These are phyloP conservation scores for Podocnemis expansa DNA, from an alignment of 2,113 vertebrate species.

Conservation along the genomic window DNA sequence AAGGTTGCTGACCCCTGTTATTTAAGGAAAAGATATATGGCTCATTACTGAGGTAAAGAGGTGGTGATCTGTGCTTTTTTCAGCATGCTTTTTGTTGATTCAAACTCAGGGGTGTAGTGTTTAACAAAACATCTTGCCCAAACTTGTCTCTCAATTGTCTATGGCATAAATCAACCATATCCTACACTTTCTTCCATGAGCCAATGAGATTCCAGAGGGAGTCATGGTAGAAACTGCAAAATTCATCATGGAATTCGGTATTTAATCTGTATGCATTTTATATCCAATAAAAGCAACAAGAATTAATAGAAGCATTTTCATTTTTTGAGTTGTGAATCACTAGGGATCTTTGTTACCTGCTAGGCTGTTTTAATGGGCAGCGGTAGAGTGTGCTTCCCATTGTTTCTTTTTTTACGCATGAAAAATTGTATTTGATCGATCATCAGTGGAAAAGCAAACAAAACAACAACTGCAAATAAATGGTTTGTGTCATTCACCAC, in stretches of 20 bases:
- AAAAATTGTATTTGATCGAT: not conserved
- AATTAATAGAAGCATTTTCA: slow-evolving; percentile 50
- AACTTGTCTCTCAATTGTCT: slow-evolving; percentile 41
- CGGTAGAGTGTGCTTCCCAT: not conserved
- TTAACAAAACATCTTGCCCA: slow-evolving; percentile 39
- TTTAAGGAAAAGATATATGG: not conserved
- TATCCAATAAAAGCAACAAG: slow-evolving; percentile 46
- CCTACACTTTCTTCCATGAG: not conserved
- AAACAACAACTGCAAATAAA: not conserved
- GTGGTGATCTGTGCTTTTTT: not conserved
- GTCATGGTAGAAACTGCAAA: slow-evolving; percentile 41
- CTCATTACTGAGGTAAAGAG: not conserved
- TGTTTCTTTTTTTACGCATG: not conserved
- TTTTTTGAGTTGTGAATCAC: slow-evolving; percentile 26
- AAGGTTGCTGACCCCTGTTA: too few relatives aligned
- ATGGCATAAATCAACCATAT: not conserved
- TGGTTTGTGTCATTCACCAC: not conserved
- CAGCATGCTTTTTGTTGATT: not conserved
- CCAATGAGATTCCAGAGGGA: slow-evolving; percentile 51
- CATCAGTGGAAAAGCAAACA: not conserved
- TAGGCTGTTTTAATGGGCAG: not conserved
- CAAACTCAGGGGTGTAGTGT: not conserved
- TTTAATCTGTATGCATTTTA: slow-evolving; percentile 50
- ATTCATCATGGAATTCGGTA: too few relatives aligned
- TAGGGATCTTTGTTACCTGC: not conserved